Conservation (phyloP, 2,797 vertebrate species). For the Poeciliopsis paucimaculata region DNA sequence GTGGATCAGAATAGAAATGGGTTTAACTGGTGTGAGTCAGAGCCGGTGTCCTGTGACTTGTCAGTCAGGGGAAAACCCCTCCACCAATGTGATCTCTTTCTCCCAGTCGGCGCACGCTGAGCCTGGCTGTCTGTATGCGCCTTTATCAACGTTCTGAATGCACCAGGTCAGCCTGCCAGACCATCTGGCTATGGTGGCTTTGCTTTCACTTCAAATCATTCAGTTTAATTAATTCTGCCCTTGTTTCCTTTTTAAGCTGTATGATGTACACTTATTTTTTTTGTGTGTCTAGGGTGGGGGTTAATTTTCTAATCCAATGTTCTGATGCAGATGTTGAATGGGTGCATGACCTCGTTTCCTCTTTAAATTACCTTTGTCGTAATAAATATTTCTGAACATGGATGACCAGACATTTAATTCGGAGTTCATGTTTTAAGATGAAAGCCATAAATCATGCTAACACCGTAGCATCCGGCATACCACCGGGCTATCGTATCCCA, state of each 20-base stretch:
- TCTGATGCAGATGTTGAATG: conserved; percentile 6
- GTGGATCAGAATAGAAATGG: conserved; percentile 34
- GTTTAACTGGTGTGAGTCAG: conserved; percentile 32
- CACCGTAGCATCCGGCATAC: conserved; percentile 32
- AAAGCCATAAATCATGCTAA: conserved; percentile 50
- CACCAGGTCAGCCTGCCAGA: conserved; percentile 51
- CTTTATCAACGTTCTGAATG: conserved; percentile 23
- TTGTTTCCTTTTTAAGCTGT: conserved; percentile 1
- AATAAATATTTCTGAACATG: conserved; percentile 8
- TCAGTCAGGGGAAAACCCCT: conserved; percentile 40
- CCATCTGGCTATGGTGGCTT: conserved; percentile 71
- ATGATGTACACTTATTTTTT: neutral
- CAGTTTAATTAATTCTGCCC: conserved; percentile 53
- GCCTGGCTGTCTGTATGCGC: conserved; percentile 25
- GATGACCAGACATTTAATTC: conserved; percentile 23
- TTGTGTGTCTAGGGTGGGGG: neutral
- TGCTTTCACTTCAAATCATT: conserved; percentile 45
- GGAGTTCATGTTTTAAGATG: conserved; percentile 35
- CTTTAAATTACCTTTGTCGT: neutral
- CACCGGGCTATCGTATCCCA: conserved; percentile 23
- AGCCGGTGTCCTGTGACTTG: conserved; percentile 40
- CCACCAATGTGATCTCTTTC: neutral
- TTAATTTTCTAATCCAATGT: neutral
- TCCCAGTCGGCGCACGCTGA: neutral
- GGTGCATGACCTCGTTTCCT: conserved; percentile 22